Conservation (phyloP, 2,797 vertebrate species). For the Lithobates sylvaticus region DNA sequence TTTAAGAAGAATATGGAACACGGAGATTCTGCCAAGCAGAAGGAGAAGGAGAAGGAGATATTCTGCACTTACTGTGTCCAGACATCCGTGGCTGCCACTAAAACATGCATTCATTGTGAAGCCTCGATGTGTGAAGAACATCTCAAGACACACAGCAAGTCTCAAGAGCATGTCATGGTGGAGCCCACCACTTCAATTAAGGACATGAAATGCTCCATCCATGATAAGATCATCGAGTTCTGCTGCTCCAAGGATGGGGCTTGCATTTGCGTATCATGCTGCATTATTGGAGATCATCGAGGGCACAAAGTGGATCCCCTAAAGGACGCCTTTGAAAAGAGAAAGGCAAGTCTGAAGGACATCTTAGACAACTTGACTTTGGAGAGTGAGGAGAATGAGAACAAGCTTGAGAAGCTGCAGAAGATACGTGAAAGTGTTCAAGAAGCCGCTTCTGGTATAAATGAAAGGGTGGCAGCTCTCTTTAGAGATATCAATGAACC, state of each 20-base stretch:
- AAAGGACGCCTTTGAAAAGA: constrained; percentile 74
- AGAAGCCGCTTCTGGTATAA: not conserved
- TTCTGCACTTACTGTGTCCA: constrained; percentile 72
- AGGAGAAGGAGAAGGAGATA: constrained; percentile 42
- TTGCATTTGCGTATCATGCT: constrained; percentile 73
- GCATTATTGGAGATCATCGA: constrained; percentile 73
- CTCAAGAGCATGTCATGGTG: constrained; percentile 68
- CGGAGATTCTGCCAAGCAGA: constrained; percentile 61
- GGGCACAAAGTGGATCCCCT: constrained; percentile 76
- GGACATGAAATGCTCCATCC: constrained; percentile 66
- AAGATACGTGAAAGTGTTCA: not conserved
- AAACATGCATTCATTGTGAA: constrained; percentile 77
- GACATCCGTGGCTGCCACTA: constrained; percentile 64
- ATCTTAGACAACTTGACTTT: constrained; percentile 13
- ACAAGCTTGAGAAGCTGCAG: constrained; percentile 16
- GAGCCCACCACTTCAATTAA: constrained; percentile 62
- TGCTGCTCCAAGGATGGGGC: constrained; percentile 74
- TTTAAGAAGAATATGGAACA: constrained; percentile 76
- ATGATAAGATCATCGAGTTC: constrained; percentile 72
- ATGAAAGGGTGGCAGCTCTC: constrained; percentile 14
- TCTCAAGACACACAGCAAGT: constrained; percentile 74
- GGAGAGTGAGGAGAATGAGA: constrained; percentile 20
- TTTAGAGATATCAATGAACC: constrained; percentile 24
- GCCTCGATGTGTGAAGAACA: constrained; percentile 76
- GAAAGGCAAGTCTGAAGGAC: constrained; percentile 60